A percentile compares a stretch with the other conserved stretches of the same genome.
Conservation (phyloP, 1,140 invertebrate species). For the Mercenaria mercenaria region DNA sequence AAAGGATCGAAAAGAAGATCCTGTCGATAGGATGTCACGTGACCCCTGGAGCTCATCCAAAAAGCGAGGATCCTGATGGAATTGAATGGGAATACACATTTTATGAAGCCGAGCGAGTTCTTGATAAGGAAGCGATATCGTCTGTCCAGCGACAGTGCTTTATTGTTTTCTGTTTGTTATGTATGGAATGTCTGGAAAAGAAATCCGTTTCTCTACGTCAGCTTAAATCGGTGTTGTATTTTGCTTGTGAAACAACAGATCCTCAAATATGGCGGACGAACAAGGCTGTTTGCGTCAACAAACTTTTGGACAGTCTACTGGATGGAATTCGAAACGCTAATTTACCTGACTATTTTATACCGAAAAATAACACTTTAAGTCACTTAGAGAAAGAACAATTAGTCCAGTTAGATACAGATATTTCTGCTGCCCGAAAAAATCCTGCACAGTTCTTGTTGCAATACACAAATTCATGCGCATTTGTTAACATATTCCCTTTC, state of each 20-base stretch:
- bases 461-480: conserved; percentile 18
- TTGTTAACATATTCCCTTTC: conserved; percentile 63
- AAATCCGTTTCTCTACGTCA: conserved; percentile 20
- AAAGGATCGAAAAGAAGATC: conserved; percentile 59
- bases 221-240: conserved; percentile 60
- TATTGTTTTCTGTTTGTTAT: conserved; percentile 57
- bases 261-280: conserved; percentile 52
- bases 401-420: not conserved
- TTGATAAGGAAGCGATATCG: conserved; percentile 53
- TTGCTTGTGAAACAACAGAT: conserved; percentile 52
- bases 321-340: conserved; percentile 45
- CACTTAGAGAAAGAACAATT: conserved; percentile 51
- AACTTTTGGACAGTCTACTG: conserved; percentile 36
- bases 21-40: conserved; percentile 53
- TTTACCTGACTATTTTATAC: conserved; percentile 59
- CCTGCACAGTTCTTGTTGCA: conserved; percentile 20
- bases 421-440: conserved; percentile 40
- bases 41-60: conserved; percentile 54
- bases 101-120: conserved; percentile 50
- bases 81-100: conserved; percentile 63
- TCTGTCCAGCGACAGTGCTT: conserved; percentile 59
- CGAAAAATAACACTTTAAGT: conserved; percentile 58
- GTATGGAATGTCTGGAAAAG: conserved; percentile 39
- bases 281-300: conserved; percentile 42
- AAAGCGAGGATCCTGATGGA: conserved; percentile 57